Base-by-base conservation (phyloP, 2,797 vertebrate species). In the Micromesistius poutassou region DNA sequence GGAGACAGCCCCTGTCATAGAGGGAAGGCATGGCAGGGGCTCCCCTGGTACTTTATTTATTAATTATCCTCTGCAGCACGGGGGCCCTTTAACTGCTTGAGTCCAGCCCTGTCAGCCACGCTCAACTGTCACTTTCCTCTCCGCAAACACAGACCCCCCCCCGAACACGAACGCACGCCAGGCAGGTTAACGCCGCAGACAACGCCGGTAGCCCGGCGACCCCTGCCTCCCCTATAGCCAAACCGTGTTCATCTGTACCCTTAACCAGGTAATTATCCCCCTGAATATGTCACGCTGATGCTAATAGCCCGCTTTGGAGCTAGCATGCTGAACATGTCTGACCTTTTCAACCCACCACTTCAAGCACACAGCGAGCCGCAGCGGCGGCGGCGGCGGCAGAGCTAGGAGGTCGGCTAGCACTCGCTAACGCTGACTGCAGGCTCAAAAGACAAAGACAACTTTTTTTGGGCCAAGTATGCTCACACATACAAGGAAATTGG, bases 1-100 rank as follows among this genome's bases (percentile, higher is more conserved):
- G 96, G 95, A 99, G 98, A 98, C 97, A 98, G 96, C 91, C 95
- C 97, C 97, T 98, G 97, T 98, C 98, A 98, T 99, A 97, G 95
- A 95, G 94, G 90, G 90, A 95, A 6, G 25, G 95, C 96, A 96
- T 95, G 94, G 94, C 94, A 94, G 94, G 95, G 94, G 94, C 94
- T 96, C 96, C 96, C 96, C 95, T 95, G 95, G 95, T 94, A 95
- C 95, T 95, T 97, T 96, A 96, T 94, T 97, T 98, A 99, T 98
- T 99, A 98, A 98, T 99, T 98, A 98, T 97, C 95, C 89, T 94
- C 94, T 96, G 95, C 95, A 96, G 96, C 94, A 91, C 92, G 36
- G 36, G 93, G 96, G 96, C 95, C 95, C 94, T 95, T 95, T 96
- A 95, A 96, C 96, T 96, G 96, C 96, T 95, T 96, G 79, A 22